These are phyloP conservation scores for Micromussa lordhowensis DNA, from an alignment of 92 coral and sea anemone genomes.

Conservation along the genomic window DNA sequence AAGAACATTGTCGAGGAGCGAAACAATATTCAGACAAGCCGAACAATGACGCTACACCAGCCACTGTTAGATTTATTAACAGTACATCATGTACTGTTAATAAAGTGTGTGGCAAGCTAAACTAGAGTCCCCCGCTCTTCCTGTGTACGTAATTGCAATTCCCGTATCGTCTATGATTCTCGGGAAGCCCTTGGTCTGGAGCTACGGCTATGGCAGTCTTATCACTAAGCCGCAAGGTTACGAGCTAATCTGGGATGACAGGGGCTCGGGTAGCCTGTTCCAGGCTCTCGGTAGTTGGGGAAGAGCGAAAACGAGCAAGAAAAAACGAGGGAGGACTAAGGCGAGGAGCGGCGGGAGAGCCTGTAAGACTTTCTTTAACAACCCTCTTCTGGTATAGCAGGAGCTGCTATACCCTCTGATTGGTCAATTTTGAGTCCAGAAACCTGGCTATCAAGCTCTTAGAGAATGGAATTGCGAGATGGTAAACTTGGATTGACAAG, in stretches of 20 bases:
- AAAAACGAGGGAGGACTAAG: too few relatives aligned
- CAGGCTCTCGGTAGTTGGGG: too few relatives aligned
- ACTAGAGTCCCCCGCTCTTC: not conserved
- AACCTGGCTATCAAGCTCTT: too few relatives aligned
- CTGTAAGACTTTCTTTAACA: too few relatives aligned
- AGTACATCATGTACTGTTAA: not conserved
- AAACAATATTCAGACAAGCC: not conserved
- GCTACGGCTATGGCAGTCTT: not conserved
- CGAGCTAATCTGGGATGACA: conserved; percentile 4
- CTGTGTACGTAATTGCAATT: not conserved
- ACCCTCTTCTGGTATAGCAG: too few relatives aligned
- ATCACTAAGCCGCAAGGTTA: not conserved
- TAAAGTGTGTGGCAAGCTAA: conserved; percentile 15
- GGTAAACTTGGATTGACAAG: too few relatives aligned
- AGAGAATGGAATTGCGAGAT: too few relatives aligned
- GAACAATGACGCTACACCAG: not conserved
- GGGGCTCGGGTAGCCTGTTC: not conserved
- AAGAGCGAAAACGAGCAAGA: too few relatives aligned
- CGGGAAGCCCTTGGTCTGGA: not conserved
- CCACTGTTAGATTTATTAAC: not conserved
- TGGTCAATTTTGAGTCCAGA: too few relatives aligned
- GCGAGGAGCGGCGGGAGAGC: too few relatives aligned
- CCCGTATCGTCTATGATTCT: not conserved
- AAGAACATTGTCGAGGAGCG: too few relatives aligned
- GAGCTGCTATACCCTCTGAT: too few relatives aligned